A percentile compares a stretch with the other conserved stretches of the same genome.
These are phyloP conservation scores for Salvator merianae DNA, from an alignment of 2,113 vertebrate genomes.

Conservation along the genomic window DNA sequence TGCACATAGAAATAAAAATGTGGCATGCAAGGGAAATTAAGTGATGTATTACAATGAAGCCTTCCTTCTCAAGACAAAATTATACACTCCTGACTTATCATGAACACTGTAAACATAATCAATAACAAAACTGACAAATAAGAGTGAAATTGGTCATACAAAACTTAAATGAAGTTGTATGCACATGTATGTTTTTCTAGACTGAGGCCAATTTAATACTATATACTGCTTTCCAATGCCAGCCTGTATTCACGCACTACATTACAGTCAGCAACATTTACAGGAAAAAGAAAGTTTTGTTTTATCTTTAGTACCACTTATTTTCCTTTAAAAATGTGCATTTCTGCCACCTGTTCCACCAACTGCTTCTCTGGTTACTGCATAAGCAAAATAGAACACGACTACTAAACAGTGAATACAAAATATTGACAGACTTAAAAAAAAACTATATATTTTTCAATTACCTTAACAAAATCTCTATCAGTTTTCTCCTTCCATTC, in stretches of 20 bases:
- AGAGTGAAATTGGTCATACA: background rate
- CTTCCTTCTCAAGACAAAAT: background rate
- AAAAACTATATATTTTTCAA: slow-evolving; percentile 8
- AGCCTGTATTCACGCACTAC: background rate
- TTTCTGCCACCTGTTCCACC: background rate
- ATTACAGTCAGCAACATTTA: background rate
- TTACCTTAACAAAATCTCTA: slow-evolving; percentile 97
- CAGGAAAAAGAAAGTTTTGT: background rate
- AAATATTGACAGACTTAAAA: background rate
- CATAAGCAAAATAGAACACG: background rate
- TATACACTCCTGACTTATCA: background rate
- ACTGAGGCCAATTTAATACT: background rate
- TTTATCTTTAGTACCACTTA: too few relatives aligned
- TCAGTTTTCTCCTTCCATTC: slow-evolving; percentile 99
- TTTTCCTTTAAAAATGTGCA: background rate
- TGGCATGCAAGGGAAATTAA: background rate
- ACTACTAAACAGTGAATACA: background rate
- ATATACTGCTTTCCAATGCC: background rate
- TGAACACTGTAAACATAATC: background rate
- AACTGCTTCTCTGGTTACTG: background rate
- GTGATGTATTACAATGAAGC: background rate
- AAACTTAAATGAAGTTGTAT: background rate
- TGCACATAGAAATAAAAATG: background rate
- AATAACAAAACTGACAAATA: background rate
- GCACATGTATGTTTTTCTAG: background rate